Percentiles rank a stretch among this genome's conserved stretches.
These are phyloP conservation scores for Calidris pygmaea DNA, from an alignment of 2,113 vertebrate genomes.

Conservation along the genomic window DNA sequence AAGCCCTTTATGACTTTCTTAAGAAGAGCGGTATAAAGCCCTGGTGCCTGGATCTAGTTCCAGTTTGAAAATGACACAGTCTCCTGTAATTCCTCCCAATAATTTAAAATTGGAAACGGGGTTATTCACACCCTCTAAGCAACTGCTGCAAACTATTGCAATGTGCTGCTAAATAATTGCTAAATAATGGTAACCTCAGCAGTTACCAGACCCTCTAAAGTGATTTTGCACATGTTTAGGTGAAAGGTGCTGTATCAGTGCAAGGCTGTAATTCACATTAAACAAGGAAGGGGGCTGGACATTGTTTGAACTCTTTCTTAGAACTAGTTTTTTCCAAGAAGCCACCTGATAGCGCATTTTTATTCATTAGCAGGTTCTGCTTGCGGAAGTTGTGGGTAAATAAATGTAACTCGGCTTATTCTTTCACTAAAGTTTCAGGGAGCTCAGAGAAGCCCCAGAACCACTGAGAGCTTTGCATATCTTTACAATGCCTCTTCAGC, in stretches of 20 bases:
- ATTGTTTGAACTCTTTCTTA: neutral
- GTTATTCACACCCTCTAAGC: constrained; percentile 36
- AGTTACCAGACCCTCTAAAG: constrained; percentile 25
- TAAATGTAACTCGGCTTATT: neutral
- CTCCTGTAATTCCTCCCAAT: constrained; percentile 8
- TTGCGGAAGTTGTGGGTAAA: neutral
- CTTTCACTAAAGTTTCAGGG: neutral
- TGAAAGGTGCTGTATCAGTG: neutral
- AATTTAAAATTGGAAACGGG: constrained; percentile 22
- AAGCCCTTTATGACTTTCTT: constrained; percentile 1
- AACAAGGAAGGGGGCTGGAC: neutral
- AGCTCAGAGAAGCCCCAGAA: neutral
- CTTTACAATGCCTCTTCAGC: neutral
- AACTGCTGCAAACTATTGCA: constrained; percentile 14
- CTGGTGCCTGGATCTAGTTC: neutral
- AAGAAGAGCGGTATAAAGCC: neutral
- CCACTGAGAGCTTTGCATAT: neutral
- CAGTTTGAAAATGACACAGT: neutral
- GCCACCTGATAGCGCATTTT: neutral
- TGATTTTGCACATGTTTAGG: constrained; percentile 45
- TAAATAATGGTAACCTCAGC: constrained; percentile 32
- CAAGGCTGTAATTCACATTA: constrained; percentile 44
- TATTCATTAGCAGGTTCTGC: neutral
- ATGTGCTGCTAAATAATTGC: constrained; percentile 9
- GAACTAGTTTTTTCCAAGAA: neutral